These are phyloP conservation scores for Mythimna pallens DNA, from an alignment of 2,888 invertebrate genomes.

Conservation along the genomic window DNA sequence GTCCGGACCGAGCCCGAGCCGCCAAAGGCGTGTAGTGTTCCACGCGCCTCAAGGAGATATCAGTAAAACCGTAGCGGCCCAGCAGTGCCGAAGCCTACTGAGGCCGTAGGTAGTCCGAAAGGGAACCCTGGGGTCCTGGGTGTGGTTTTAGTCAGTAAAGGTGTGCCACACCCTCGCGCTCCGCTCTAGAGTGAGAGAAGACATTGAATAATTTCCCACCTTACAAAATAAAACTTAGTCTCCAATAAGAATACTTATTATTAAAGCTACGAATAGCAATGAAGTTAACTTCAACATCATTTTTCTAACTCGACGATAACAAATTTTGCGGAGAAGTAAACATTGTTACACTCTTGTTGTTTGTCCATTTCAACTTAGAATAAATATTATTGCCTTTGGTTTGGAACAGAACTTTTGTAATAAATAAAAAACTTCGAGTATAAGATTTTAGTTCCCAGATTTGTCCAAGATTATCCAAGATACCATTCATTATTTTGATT, in stretches of 20 bases:
- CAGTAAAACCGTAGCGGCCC: too few relatives aligned
- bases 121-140: too few relatives aligned
- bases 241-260: neutral
- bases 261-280: neutral
- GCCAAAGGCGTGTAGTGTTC: too few relatives aligned
- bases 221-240: too few relatives aligned
- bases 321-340: constrained; percentile 3
- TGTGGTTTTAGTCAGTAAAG: too few relatives aligned
- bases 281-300: neutral
- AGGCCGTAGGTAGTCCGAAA: too few relatives aligned
- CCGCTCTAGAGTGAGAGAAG: too few relatives aligned
- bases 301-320: neutral
- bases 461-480: neutral
- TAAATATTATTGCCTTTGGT: constrained; percentile 7
- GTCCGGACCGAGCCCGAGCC: too few relatives aligned
- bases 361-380: neutral
- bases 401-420: constrained; percentile 2
- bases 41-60: too few relatives aligned
- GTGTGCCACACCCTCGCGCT: too few relatives aligned
- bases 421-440: neutral
- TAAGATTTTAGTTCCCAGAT: neutral
- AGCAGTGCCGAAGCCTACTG: too few relatives aligned
- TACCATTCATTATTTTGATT: neutral
- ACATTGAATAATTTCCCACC: too few relatives aligned
- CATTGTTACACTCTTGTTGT: constrained; percentile 1